Evolutionary conservation across 2,113 vertebrate species (phyloP), one percentile per base, ranked within the genome.

Genomic region (Chaetorhynchus papuensis): DNA sequence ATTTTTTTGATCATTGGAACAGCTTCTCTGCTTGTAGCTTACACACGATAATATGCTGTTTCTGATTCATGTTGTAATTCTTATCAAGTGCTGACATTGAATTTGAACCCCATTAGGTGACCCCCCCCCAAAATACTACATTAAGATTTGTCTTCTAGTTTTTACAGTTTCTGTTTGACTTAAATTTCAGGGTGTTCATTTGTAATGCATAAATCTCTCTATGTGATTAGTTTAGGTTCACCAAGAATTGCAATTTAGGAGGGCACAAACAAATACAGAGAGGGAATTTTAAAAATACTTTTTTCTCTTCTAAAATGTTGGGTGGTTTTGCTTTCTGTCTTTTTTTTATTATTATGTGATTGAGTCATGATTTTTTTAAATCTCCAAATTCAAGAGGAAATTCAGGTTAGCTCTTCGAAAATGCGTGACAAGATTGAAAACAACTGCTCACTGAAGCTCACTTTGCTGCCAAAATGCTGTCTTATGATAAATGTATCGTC

Each of bases 401-500:
- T 91, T 91, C 90, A 95, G 86, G 89, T 94, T 96, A 86, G 37
- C 50, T 93, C 52, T 90, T 89, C 0, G 1, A 94, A 83, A 75
- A 92, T 1, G 22, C 4, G 0, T 93, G 93, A 95, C 86, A 94
- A 93, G 94, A 96, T 90, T 59, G 93, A 97, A 97, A 96, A 96
- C 89, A 96, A 90, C 86, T 87, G 78, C 83, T 94, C 76, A 39
- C 86, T 83, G 89, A 91, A 94, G 83, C 92, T 93, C 80, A 82
- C 57, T 91, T 85, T 72, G 59, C 96, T 97, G 93, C 96, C 95
- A 96, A 95, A 94, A 95, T 0, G 3, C 76, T 94, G 88, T 91
- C 85, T 82, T 95, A 87, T 97, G 96, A 97, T 71, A 96, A 95
- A 95, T 83, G 78, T 47, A 63, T 93, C 16, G 10, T 95, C 90